phyloP scores from a whole-genome alignment of 2,113 vertebrate genomes.

The Pontoporia blainvillei region DNA sequence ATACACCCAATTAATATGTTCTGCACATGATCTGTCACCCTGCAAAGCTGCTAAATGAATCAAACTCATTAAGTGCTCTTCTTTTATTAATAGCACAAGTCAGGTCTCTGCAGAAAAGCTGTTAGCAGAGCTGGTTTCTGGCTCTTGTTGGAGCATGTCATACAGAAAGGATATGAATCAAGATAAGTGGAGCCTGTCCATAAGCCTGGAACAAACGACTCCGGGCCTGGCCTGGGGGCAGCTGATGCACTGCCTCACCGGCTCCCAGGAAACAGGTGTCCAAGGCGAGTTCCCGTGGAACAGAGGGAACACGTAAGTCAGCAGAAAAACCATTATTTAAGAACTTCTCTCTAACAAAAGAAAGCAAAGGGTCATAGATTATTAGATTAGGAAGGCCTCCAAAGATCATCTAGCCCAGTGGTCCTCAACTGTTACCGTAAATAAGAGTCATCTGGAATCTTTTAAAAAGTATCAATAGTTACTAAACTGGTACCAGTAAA shows the following conservation, averaged over 20 bases:
- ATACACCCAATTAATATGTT: slow-evolving; percentile 67
- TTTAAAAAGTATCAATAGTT: not conserved
- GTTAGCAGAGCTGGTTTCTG: slow-evolving; percentile 48
- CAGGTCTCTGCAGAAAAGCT: slow-evolving; percentile 54
- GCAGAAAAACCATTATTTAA: not conserved
- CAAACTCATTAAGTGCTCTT: slow-evolving; percentile 67
- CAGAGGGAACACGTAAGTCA: not conserved
- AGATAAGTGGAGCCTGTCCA: not conserved
- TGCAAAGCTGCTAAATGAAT: slow-evolving; percentile 68
- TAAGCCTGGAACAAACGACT: slow-evolving; percentile 2
- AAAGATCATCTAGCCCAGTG: not conserved
- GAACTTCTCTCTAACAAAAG: not conserved
- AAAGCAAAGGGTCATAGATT: not conserved
- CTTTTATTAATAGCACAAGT: slow-evolving; percentile 69
- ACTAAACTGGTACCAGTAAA: not conserved
- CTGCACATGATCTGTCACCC: slow-evolving; percentile 46
- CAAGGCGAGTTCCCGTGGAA: not conserved
- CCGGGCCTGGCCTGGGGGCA: not conserved
- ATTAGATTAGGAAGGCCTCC: not conserved
- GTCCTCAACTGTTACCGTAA: not conserved
- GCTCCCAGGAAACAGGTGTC: not conserved
- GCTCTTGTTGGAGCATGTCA: slow-evolving; percentile 35
- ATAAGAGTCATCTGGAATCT: not conserved
- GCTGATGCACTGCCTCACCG: fast-evolving
- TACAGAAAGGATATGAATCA: slow-evolving; percentile 59